Evolutionary conservation across 2,113 vertebrate species (phyloP), one percentile per base, ranked within the genome.

Genomic region (Pseudorasbora parva): DNA sequence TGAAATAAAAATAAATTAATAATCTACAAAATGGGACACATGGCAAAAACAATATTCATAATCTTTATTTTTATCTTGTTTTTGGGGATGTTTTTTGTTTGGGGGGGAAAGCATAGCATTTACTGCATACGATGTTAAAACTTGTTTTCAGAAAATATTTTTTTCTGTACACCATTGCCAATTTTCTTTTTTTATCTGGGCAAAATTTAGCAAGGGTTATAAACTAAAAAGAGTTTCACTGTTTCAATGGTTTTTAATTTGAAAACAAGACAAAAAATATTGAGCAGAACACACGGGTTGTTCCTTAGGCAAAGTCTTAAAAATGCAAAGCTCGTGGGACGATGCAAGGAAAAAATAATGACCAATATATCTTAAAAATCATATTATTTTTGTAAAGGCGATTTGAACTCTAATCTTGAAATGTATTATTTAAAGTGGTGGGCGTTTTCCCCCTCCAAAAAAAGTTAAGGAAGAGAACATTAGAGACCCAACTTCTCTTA

Each of bases 1-100:
- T 49, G 77, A 62, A 66, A 66, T 49, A 66, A 66, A 77, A 49
- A 47, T 21, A 66, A 27, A 78, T 59, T 37, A 77, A 59, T 5
- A 57, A 43, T 23, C 9, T 77, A 77, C 54, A 23, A 37, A 33
- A 41, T 78, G 56, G 2, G 5, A 62, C 33, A 47, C 56, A 19
- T 30, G 45, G 8, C 14, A 27, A 51, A 49, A 25, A 8, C 45
- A 17, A 47, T 73, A 15, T 45, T 47, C 10, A 0, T 33, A 33
- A 66, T 76, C 4, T 51, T 15, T 23, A 43, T 60, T 45, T 78
- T 59, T n/a, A 1, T 66, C 64, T 66, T 68, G 64, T 19, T 68
- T n/a, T 68, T 68, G 19, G 64, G 17, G 17, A 68, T 68, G 30
- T 4, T 57, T 57, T n/a, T 57, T 57, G 8, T 10, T n/a, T 9